phyloP scores from a whole-genome alignment of 2,888 invertebrate genomes.

The Ichneumon xanthorius region DNA sequence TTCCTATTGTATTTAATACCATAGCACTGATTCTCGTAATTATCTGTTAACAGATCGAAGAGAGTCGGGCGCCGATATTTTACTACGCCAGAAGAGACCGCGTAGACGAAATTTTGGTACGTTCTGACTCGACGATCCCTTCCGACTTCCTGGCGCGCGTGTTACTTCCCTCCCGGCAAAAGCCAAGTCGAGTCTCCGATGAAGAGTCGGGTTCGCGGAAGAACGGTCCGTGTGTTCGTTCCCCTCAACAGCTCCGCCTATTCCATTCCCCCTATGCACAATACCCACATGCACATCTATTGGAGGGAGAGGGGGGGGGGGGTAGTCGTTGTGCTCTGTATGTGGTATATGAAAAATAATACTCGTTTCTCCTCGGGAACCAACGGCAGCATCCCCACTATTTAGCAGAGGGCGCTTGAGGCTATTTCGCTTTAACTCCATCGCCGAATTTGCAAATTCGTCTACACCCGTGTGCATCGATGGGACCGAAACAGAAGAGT shows the following conservation, averaged over 20 bases:
- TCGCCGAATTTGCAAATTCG: slow-evolving; percentile 25
- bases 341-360: not conserved
- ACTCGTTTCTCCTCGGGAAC: not conserved
- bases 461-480: not conserved
- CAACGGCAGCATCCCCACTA: not conserved
- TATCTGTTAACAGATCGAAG: not conserved
- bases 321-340: not conserved
- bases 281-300: slow-evolving; percentile 40
- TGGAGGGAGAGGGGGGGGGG: slow-evolving; percentile 23
- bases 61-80: not conserved
- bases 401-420: slow-evolving; percentile 32
- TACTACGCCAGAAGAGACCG: not conserved
- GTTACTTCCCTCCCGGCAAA: slow-evolving; percentile 75
- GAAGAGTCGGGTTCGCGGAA: slow-evolving; percentile 38
- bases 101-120: not conserved
- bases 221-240: slow-evolving; percentile 1
- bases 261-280: slow-evolving; percentile 20
- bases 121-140: slow-evolving; percentile 74
- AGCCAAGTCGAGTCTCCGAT: slow-evolving; percentile 74
- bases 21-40: not conserved
- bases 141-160: slow-evolving; percentile 78
- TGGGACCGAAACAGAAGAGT: too few relatives aligned
- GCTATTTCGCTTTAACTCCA: not conserved
- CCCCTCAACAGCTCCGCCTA: slow-evolving; percentile 61
- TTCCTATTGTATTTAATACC: not conserved